Percentiles rank a stretch among this genome's conserved stretches.
Conservation (phyloP, 2,888 invertebrate genomes). For the Hirtodrosophila trivittata region DNA sequence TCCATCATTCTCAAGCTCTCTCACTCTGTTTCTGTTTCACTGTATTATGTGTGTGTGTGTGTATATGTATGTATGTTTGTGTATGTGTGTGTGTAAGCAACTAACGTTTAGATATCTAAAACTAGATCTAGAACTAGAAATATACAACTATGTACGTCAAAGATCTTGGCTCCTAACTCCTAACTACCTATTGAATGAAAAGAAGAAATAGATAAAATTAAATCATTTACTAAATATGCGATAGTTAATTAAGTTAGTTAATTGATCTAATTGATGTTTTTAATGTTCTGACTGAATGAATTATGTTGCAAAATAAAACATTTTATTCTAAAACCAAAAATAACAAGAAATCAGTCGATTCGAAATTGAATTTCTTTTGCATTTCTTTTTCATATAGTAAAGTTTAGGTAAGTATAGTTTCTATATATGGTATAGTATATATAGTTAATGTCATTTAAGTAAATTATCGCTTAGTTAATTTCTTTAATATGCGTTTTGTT, state of each 20-base stretch:
- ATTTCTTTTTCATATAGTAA: conserved; percentile 8
- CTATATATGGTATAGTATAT: conserved; percentile 36
- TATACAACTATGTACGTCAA: conserved; percentile 35
- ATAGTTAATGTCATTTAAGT: conserved; percentile 27
- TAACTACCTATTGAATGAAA: conserved; percentile 19
- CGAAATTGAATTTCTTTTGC: conserved; percentile 12
- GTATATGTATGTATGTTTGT: conserved; percentile 30
- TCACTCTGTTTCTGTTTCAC: conserved; percentile 41
- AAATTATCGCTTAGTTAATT: not conserved
- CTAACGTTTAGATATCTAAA: conserved; percentile 51
- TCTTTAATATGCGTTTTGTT: conserved; percentile 21
- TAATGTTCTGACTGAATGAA: conserved; percentile 74
- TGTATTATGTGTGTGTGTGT: conserved; percentile 31
- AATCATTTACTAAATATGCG: conserved; percentile 33
- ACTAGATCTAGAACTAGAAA: conserved; percentile 39
- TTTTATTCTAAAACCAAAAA: conserved; percentile 59
- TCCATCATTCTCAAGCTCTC: conserved; percentile 20
- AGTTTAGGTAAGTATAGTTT: conserved; percentile 32
- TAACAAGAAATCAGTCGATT: conserved; percentile 8
- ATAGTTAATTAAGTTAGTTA: conserved; percentile 61
- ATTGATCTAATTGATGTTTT: conserved; percentile 69
- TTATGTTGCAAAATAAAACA: conserved; percentile 73
- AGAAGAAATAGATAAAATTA: conserved; percentile 26
- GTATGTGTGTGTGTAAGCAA: conserved; percentile 19
- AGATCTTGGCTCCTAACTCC: conserved; percentile 41